Conservation (phyloP, 2,113 vertebrate species). For the Esox niger region DNA sequence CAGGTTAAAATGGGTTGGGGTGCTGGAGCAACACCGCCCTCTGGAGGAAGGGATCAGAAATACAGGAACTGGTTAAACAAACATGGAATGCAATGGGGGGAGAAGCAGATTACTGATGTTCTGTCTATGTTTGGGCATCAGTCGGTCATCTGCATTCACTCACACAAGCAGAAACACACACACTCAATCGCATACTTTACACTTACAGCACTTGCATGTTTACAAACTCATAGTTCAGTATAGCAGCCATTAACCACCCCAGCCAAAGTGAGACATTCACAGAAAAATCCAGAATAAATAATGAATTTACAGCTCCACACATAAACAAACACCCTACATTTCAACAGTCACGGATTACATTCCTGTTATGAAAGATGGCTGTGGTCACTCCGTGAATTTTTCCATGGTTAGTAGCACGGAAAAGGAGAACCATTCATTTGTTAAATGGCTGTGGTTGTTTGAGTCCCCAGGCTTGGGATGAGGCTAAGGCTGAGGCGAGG, state of each 20-base stretch:
- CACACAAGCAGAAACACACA: slow-evolving; percentile 5
- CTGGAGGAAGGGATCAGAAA: not conserved
- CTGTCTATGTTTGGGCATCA: too few species aligned
- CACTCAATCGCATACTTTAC: slow-evolving; percentile 13
- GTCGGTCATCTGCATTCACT: not conserved
- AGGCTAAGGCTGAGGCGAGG: too few species aligned
- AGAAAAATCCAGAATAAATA: slow-evolving; percentile 10
- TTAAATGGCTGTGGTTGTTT: slow-evolving; percentile 31
- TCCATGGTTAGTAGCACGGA: slow-evolving; percentile 40
- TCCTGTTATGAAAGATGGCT: slow-evolving; percentile 29
- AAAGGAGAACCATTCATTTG: slow-evolving; percentile 55
- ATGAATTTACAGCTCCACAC: slow-evolving; percentile 15
- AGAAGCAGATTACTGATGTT: not conserved
- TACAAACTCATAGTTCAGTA: slow-evolving; percentile 41
- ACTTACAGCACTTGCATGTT: slow-evolving; percentile 44
- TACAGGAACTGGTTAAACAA: slow-evolving; percentile 6
- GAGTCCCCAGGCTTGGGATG: slow-evolving; percentile 26
- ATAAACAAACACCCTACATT: not conserved
- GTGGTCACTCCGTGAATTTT: slow-evolving; percentile 42
- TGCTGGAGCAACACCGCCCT: too few species aligned
- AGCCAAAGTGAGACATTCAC: slow-evolving; percentile 26
- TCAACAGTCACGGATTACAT: slow-evolving; percentile 8
- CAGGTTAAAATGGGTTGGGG: not conserved
- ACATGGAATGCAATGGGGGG: slow-evolving; percentile 26
- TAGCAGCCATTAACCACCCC: slow-evolving; percentile 40